Base-by-base conservation (phyloP, 2,113 vertebrate genomes). In the Terrapene triunguis region DNA sequence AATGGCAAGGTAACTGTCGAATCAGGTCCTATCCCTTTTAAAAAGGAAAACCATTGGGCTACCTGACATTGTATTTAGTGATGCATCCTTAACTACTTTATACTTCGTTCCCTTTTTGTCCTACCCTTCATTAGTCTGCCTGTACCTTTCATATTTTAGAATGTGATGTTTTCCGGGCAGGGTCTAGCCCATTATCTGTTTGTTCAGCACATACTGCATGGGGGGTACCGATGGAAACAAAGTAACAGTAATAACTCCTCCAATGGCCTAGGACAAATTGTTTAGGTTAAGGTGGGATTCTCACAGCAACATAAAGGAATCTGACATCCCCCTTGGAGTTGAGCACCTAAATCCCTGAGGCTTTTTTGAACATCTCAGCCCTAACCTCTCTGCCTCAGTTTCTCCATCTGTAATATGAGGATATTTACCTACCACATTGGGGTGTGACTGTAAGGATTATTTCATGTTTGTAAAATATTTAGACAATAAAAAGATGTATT, bases 171-270 rank as follows among this genome's bases (percentile, higher is more conserved):
- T 35, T 69, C 62, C 62, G 10, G 35, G 35, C 62, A 17, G 17
- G 17, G 17, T 17, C 7, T n/a, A 69, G 35, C 17, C 9, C 62
- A 69, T n/a, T 69, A 10, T 57, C 16, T n/a, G 35, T 69, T 69
- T n/a, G 32, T 19, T 74, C 4, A 87, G 3, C 19, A 69, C 50
- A 48, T 42, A 48, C 24, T 11, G 2, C 0, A 0, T n/a, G 32
- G 50, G 12, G 38, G 51, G 27, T 29, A 35, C 27, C 48, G 38
- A 57, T n/a, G 85, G 90, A 80, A 90, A 55, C 8, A 83, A 84
- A 82, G 51, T 5, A 69, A 69, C 2, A 29, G 4, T 50, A 78
- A 88, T 35, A 55, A 80, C 2, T 82, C 25, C 57, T 85, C 22
- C 44, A 79, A 82, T 22, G 16, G 32, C 50, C 50, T 50, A n/a